Base-by-base conservation (phyloP, 2,888 invertebrate genomes). In the Dromius quadrimaculatus region DNA sequence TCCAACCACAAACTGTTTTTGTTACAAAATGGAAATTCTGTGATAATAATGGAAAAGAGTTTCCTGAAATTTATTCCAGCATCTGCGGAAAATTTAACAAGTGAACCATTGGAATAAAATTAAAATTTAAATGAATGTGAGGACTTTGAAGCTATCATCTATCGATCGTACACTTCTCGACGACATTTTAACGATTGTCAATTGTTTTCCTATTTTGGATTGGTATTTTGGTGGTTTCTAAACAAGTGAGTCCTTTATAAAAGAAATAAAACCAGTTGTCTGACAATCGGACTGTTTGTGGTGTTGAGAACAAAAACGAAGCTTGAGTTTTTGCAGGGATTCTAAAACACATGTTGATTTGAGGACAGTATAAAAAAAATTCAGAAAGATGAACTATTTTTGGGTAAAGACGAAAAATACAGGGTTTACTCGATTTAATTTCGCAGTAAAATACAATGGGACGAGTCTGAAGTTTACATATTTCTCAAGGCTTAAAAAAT, bases 271-370 rank as follows among this genome's bases (percentile, higher is more conserved):
- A 57, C 57, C 34, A 34, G 57, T 57, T 57, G 47, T 22, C 57
- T 9, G 15, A 57, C 57, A 57, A 57, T 57, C 57, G 17, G 8
- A 32, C n/a, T 22, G 32, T 57, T 57, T 57, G 28, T 32, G 32
- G 19, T 57, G 28, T 57, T 57, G 32, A 15, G 34, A 9, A 34
- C 57, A 15, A 28, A 32, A 28, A 13, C 4, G 28, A 11, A 17
- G 32, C 15, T 54, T 54, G 28, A 43, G 57, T 57, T 57, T 54
- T 57, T 57, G 32, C 15, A 4, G 15, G 4, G 8, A 57, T 32
- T 17, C 19, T 32, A 32, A 47, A 34, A 57, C 57, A 57, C 57
- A 57, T 57, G 34, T 57, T 57, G 32, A 57, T 57, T 28, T 57
- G 6, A 9, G 4, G 8, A 45, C n/a, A n/a, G n/a, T n/a, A n/a